Conservation (phyloP, 2,797 vertebrate genomes). For the Tiaroga cobitis region DNA sequence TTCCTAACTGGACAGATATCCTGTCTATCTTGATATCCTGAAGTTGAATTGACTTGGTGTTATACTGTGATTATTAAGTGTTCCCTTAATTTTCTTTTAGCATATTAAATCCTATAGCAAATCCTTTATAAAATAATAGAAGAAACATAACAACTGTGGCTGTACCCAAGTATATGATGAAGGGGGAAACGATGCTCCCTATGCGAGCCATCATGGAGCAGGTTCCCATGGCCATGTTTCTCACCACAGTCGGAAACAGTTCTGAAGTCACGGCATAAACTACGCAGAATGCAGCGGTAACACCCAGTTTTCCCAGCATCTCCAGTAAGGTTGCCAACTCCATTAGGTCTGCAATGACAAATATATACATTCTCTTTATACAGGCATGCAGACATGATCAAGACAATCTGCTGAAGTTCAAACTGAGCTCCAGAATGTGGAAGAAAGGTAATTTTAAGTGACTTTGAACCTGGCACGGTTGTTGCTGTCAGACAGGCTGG, state of each 20-base stretch:
- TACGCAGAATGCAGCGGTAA: conserved; percentile 85
- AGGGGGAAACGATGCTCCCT: conserved; percentile 75
- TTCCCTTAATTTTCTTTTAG: too few relatives aligned
- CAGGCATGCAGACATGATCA: background rate
- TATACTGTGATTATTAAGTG: too few relatives aligned
- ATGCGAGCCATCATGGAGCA: conserved; percentile 88
- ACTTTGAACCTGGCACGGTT: too few relatives aligned
- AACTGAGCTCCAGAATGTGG: too few relatives aligned
- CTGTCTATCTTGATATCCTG: too few relatives aligned
- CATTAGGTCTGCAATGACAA: background rate
- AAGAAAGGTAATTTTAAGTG: too few relatives aligned
- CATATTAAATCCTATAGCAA: too few relatives aligned
- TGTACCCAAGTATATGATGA: conserved; percentile 21
- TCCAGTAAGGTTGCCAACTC: conserved; percentile 72
- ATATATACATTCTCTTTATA: background rate
- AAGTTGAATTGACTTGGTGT: too few relatives aligned
- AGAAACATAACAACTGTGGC: background rate
- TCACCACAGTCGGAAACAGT: conserved; percentile 88
- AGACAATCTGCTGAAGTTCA: background rate
- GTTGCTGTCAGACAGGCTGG: too few relatives aligned
- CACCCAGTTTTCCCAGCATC: conserved; percentile 88
- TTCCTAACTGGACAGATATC: too few relatives aligned
- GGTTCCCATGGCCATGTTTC: conserved; percentile 88
- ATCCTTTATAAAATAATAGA: background rate
- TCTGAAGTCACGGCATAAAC: conserved; percentile 88